Base-by-base conservation (phyloP, 1,140 invertebrate species). In the Zaprionus gabonicus region DNA sequence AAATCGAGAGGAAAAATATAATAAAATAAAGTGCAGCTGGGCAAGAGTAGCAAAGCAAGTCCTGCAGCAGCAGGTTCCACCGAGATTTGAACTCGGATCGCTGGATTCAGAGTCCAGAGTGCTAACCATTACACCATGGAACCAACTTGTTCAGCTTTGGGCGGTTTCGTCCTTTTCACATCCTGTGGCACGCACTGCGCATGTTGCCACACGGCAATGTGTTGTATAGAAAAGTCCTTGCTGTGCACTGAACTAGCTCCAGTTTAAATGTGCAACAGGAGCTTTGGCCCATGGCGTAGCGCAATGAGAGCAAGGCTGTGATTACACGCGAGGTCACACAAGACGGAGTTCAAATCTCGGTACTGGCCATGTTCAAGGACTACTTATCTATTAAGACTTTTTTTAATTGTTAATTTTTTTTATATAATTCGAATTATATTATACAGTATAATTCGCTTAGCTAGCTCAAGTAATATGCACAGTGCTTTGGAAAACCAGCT, bases 41-140 rank as follows among this genome's bases (percentile, higher is more conserved):
- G 41, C 41, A 60, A 28, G 28, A 7, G 20, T 0, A 20, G 28
- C 23, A 23, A 23, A 2, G 28, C 28, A 58, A 49, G 28, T 51
- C 27, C 28, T 31, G 28, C n/a, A 49, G 7, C 6, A 41, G 3
- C 51, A 96, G 95, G 95, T 96, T 95, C 95, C 95, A 96, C 95
- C 95, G 95, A 96, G 95, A 96, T 95, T 96, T 95, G 95, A 96
- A 96, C 96, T 96, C 95, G 95, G 95, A 96, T 96, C 96, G 96
- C 96, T 96, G 96, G 96, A 96, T 96, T 96, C 96, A 97, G 94
- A 97, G 96, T 97, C 96, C 96, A 96, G 96, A 96, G 96, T 96
- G 96, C 96, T 97, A 95, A 96, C 96, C 96, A 96, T 96, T 97
- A 97, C 96, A 97, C 96, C 96, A 97, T 96, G 95, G 95, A 95